Evolutionary conservation across 2,888 invertebrate genomes (phyloP), one percentile per base, ranked within the genome.

Genomic region (Adineta ricciae): DNA sequence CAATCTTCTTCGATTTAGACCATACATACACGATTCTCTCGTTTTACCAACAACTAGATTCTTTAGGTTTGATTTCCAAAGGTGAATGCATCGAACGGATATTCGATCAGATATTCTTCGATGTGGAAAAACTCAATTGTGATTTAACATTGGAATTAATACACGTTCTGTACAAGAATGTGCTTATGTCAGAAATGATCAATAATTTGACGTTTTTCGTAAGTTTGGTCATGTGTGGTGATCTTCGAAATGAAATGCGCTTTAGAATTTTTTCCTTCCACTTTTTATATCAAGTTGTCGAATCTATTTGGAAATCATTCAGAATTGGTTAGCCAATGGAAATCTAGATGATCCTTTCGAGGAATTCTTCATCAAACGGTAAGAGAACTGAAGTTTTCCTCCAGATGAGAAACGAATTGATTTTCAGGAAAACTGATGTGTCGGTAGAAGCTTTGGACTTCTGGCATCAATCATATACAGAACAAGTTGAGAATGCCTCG

Each of bases 401-500:
- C 46, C 46, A 46, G 11, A 7, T 19, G 19, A 7, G 19, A 50
- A 19, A 50, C 11, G 19, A 19, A 7, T 41, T 38, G 38, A 11
- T 41, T 19, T 41, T 78, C 8, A 78, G 78, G 14, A 41, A 38
- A 78, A 11, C 0, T 0, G 78, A 78, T 41, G 41, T 78, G n/a
- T 14, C 14, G 9, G 78, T 78, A 2, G 41, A 78, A 14, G 21
- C 78, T 1, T 41, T n/a, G 21, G 41, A 38, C n/a, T 78, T 78
- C 41, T 78, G 78, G 78, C 38, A 78, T 24, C n/a, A 24, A 41
- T 78, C 78, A 41, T 78, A 78, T 41, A 41, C 41, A 21, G 78
- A 78, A 78, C 78, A 78, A 78, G 78, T 78, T 24, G 78, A 78
- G 41, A 78, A 78, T 78, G 78, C 78, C 19, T 41, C 41, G 78